Evolutionary conservation across 2,888 invertebrate species (phyloP).

Genomic region (Drosophila austrosaltans): DNA sequence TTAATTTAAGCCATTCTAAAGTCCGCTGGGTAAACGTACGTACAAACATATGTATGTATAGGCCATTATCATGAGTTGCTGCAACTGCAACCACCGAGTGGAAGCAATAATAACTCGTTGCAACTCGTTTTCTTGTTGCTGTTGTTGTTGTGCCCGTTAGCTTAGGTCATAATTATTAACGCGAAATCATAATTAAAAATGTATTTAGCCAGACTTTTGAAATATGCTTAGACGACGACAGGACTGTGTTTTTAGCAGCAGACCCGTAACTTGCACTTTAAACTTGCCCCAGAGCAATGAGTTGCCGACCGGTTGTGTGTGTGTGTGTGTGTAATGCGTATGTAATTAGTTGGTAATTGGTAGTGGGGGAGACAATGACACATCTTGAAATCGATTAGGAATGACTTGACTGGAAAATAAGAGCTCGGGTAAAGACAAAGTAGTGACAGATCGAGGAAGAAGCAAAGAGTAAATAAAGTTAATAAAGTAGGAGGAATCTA

Average conservation of each 20-base stretch:
- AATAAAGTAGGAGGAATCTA: too few relatives aligned
- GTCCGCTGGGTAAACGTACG: slow-evolving; percentile 65
- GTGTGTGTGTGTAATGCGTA: slow-evolving; percentile 1
- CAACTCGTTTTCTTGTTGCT: slow-evolving; percentile 51
- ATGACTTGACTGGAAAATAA: background rate
- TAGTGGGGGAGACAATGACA: slow-evolving; percentile 13
- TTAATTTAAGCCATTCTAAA: slow-evolving; percentile 68
- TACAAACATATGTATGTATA: slow-evolving; percentile 26
- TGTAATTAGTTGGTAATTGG: slow-evolving; percentile 12
- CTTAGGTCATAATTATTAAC: slow-evolving; percentile 75
- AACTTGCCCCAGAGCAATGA: slow-evolving; percentile 14
- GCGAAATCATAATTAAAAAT: slow-evolving; percentile 80
- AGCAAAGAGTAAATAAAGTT: background rate
- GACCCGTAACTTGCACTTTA: slow-evolving; percentile 10
- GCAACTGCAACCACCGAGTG: slow-evolving; percentile 25
- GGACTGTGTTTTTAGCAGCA: background rate
- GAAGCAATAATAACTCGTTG: slow-evolving; percentile 43
- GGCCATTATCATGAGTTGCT: slow-evolving; percentile 53
- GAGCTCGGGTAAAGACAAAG: background rate
- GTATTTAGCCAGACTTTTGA: slow-evolving; percentile 74
- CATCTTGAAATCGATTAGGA: slow-evolving; percentile 1
- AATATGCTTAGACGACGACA: slow-evolving; percentile 49
- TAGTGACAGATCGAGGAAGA: too few relatives aligned
- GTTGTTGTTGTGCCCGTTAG: slow-evolving; percentile 36
- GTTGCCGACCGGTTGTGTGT: background rate